A percentile compares a stretch with the other conserved stretches of the same genome.
Evolutionary conservation across 2,113 vertebrate species (phyloP).

Genomic region (Cyanoramphus novaezelandiae): DNA sequence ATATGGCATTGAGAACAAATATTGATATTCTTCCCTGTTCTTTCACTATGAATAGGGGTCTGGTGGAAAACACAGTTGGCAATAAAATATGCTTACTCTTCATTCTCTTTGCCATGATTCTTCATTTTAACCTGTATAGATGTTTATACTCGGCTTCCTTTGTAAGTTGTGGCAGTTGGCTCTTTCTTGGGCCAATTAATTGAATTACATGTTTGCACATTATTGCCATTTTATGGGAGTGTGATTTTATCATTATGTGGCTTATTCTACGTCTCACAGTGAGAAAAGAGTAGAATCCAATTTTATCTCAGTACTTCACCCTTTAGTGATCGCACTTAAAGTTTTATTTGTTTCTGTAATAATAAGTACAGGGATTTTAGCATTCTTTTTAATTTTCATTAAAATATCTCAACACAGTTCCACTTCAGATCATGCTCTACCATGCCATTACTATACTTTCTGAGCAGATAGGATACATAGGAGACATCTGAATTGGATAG

Average conservation of each 20-base stretch:
- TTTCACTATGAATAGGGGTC: background rate
- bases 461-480: background rate
- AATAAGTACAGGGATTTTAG: background rate
- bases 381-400: background rate
- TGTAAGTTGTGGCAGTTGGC: background rate
- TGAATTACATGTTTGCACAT: background rate
- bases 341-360: background rate
- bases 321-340: background rate
- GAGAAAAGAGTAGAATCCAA: background rate
- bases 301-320: background rate
- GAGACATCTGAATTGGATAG: background rate
- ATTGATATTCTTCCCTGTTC: conserved; percentile 11
- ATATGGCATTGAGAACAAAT: conserved; percentile 23
- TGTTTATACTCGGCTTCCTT: background rate
- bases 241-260: background rate
- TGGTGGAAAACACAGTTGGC: conserved; percentile 12
- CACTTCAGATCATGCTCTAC: background rate
- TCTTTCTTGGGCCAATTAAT: background rate
- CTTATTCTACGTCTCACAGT: background rate
- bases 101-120: background rate
- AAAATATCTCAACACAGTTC: background rate
- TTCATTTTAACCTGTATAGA: background rate
- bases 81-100: background rate
- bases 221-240: background rate
- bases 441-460: background rate